These are phyloP conservation scores for Achlya flavicornis DNA, from an alignment of 2,888 invertebrate species.

Conservation along the genomic window DNA sequence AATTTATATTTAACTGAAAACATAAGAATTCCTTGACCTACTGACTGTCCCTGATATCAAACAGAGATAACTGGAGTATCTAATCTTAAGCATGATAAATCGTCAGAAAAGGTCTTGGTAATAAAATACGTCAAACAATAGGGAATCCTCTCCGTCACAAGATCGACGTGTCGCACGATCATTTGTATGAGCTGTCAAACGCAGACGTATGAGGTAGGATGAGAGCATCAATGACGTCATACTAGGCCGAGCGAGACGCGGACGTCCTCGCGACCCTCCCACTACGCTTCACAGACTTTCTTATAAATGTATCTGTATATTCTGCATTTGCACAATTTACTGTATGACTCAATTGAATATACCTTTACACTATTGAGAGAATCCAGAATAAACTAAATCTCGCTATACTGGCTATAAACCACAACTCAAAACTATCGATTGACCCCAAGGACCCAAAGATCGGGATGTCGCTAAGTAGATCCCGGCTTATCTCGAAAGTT, in stretches of 20 bases:
- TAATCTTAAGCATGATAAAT: neutral
- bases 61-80: neutral
- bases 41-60: neutral
- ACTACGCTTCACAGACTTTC: conserved; percentile 19
- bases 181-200: conserved; percentile 51
- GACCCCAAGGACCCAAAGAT: neutral
- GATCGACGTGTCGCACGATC: conserved; percentile 35
- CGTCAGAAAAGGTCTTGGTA: conserved; percentile 1
- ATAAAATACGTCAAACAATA: conserved; percentile 6
- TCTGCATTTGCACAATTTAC: neutral
- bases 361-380: neutral
- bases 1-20: neutral
- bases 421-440: neutral
- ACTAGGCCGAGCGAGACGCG: conserved; percentile 16
- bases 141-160: neutral
- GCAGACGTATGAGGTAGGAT: conserved; percentile 48
- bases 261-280: conserved; percentile 19
- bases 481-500: conserved; percentile 22
- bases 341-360: neutral
- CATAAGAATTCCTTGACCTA: neutral
- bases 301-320: neutral
- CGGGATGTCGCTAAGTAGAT: conserved; percentile 8
- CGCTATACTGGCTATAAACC: neutral
- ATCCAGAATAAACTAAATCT: neutral
- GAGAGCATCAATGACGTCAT: conserved; percentile 43